These are phyloP conservation scores for Nowickia ferox DNA, from an alignment of 2,888 invertebrate species.

Conservation along the genomic window DNA sequence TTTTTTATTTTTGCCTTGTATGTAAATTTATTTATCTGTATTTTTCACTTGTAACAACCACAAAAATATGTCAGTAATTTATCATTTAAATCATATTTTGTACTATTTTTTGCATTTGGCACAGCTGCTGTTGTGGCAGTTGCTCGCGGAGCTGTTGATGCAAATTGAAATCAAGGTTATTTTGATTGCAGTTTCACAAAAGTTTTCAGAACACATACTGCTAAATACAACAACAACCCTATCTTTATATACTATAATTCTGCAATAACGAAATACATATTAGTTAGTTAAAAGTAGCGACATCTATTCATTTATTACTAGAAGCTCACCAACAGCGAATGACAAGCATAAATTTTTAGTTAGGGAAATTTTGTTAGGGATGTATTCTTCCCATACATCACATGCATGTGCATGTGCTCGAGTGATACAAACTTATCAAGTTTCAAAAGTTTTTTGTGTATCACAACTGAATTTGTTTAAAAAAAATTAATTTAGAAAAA, in stretches of 20 bases:
- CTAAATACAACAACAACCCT: neutral
- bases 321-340: slow-evolving; percentile 12
- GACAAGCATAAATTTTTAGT: neutral
- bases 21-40: slow-evolving; percentile 47
- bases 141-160: slow-evolving; percentile 10
- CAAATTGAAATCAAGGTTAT: slow-evolving; percentile 69
- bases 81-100: slow-evolving; percentile 60
- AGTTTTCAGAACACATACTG: neutral
- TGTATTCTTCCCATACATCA: no score
- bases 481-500: slow-evolving; percentile 41
- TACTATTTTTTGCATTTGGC: slow-evolving; percentile 18
- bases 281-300: slow-evolving; percentile 1
- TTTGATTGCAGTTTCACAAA: slow-evolving; percentile 63
- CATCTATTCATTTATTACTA: slow-evolving; percentile 22
- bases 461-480: slow-evolving; percentile 34
- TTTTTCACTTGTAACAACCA: slow-evolving; percentile 48
- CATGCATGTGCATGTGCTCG: neutral
- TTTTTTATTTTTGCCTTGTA: slow-evolving; percentile 2
- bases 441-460: slow-evolving; percentile 14
- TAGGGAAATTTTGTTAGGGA: neutral
- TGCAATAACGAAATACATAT: slow-evolving; percentile 41
- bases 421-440: slow-evolving; percentile 49
- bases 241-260: slow-evolving; percentile 22
- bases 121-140: slow-evolving; percentile 15
- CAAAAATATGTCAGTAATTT: slow-evolving; percentile 63